phyloP scores from a whole-genome alignment of 2,888 invertebrate species.

The Anthrax anthrax region DNA sequence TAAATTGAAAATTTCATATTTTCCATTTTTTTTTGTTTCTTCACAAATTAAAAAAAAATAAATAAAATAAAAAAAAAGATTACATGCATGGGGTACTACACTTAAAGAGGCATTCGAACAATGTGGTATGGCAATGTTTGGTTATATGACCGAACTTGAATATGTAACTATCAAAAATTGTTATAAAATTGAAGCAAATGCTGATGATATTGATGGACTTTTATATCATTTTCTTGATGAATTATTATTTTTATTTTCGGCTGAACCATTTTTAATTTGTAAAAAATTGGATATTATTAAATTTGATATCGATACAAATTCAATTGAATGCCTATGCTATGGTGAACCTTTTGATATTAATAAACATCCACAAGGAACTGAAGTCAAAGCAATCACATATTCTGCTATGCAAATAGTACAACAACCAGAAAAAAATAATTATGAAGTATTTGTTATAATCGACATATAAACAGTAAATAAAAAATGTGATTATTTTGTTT shows the following conservation, averaged over 20 bases:
- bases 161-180: slow-evolving; percentile 67
- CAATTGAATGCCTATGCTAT: slow-evolving; percentile 63
- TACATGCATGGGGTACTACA: slow-evolving; percentile 85
- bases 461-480: slow-evolving; percentile 58
- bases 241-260: slow-evolving; percentile 79
- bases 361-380: slow-evolving; percentile 94
- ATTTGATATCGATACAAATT: slow-evolving; percentile 70
- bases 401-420: slow-evolving; percentile 93
- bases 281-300: slow-evolving; percentile 76
- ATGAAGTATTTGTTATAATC: slow-evolving; percentile 93
- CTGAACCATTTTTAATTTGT: slow-evolving; percentile 78
- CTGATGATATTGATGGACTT: slow-evolving; percentile 75
- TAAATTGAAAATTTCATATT: slow-evolving; percentile 1
- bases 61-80: slow-evolving; percentile 35
- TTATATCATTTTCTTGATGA: slow-evolving; percentile 92
- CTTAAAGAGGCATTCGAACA: slow-evolving; percentile 87
- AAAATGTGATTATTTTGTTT: too few species aligned
- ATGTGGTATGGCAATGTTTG: slow-evolving; percentile 91
- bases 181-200: slow-evolving; percentile 72
- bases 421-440: slow-evolving; percentile 50
- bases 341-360: slow-evolving; percentile 90
- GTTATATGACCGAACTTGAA: slow-evolving; percentile 88
- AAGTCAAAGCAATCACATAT: slow-evolving; percentile 98
- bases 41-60: neutral
- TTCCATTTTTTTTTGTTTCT: slow-evolving; percentile 6